phyloP scores from a whole-genome alignment of 2,888 invertebrate genomes.

The Thyatira batis region DNA sequence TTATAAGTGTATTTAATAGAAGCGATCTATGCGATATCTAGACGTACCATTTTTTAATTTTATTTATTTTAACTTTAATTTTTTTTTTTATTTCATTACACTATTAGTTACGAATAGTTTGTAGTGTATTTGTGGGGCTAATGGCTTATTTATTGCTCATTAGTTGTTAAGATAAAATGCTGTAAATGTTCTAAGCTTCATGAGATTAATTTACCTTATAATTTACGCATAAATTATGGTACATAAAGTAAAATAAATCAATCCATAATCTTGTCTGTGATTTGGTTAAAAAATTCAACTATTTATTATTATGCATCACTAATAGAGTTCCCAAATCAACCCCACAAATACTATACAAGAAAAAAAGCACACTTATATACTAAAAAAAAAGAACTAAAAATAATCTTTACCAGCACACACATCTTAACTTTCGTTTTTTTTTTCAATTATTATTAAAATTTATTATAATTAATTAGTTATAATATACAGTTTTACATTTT shows the following conservation, averaged over 20 bases:
- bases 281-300: not conserved
- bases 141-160: not conserved
- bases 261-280: not conserved
- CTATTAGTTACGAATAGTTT: slow-evolving; percentile 24
- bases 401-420: slow-evolving; percentile 43
- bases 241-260: not conserved
- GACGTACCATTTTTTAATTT: slow-evolving; percentile 27
- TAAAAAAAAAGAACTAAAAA: slow-evolving; percentile 56
- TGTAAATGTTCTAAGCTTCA: too few relatives aligned
- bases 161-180: not conserved
- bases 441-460: slow-evolving; percentile 23
- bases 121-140: slow-evolving; percentile 6
- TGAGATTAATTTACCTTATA: not conserved
- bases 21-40: slow-evolving; percentile 62
- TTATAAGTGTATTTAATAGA: slow-evolving; percentile 37
- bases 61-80: slow-evolving; percentile 4
- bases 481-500: slow-evolving; percentile 6
- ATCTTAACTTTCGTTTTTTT: slow-evolving; percentile 44
- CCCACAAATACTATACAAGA: slow-evolving; percentile 41
- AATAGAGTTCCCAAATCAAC: slow-evolving; percentile 12
- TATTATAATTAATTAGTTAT: slow-evolving; percentile 26
- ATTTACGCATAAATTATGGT: not conserved
- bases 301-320: slow-evolving; percentile 26
- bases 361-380: slow-evolving; percentile 72
- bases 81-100: slow-evolving; percentile 30